Evolutionary conservation across 2,888 invertebrate species (phyloP), one percentile per base, ranked within the genome.

Genomic region (Caenorhabditis uteleia): DNA sequence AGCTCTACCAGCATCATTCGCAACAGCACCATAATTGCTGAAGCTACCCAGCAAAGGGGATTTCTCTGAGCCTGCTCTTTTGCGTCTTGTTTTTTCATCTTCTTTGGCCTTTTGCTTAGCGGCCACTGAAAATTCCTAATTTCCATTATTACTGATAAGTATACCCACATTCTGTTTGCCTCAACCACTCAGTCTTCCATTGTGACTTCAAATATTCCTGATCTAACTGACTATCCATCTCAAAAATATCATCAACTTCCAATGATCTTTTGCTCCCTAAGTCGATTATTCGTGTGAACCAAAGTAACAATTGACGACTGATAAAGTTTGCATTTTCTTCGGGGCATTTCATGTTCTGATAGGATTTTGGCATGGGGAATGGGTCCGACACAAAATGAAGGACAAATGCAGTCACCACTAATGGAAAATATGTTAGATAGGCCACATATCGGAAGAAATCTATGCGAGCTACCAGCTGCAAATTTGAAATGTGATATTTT

Each of bases 311-410:
- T 49, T 77, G 80, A 26, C 77, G 60, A 51, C 73, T 75, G 21
- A 82, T 59, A 43, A 81, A 81, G 10, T 78, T 77, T 1, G 74
- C 77, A 27, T 68, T 69, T 16, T 67, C 62, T 56, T 82, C 78
- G 2, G 81, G 82, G 7, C 73, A 77, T 16, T 70, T 65, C 16
- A 21, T 16, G 31, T 64, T 58, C 56, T 68, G n/a, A 49, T 67
- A 49, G 8, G 46, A 50, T 10, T 48, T 55, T 12, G 57, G 64
- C 40, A 69, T 58, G 31, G 67, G 68, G 23, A 73, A 60, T 16
- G 71, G 70, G 53, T 77, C 76, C 6, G 78, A 55, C 44, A 80
- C 80, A 38, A 71, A 73, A 54, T 75, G 72, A 2, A 80, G 54
- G 31, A 78, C 39, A 16, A 79, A 59, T 58, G 77, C 69, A 26